These are phyloP conservation scores for Diadumene lineata DNA, from an alignment of 92 coral and sea anemone species.

Conservation along the genomic window DNA sequence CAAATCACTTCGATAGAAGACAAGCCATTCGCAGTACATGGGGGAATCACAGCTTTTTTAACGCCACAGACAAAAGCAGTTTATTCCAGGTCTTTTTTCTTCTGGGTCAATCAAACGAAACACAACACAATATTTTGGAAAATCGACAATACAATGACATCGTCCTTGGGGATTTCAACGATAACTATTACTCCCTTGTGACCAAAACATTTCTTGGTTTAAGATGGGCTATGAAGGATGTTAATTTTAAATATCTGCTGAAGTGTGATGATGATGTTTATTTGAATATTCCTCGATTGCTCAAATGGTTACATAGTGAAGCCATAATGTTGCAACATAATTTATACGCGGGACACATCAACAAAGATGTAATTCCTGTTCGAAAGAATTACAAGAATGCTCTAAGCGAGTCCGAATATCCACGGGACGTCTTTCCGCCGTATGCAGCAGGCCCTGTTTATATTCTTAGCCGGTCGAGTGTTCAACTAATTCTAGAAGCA, in stretches of 20 bases:
- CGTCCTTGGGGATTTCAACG: neutral
- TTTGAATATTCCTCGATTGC: neutral
- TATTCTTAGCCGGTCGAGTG: neutral
- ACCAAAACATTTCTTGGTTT: neutral
- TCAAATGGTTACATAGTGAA: neutral
- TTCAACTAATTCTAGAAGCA: neutral
- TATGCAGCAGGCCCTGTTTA: conserved; percentile 2
- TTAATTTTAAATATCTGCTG: neutral
- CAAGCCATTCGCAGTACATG: neutral
- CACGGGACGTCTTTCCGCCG: neutral
- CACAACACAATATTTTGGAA: neutral
- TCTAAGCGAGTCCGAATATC: neutral
- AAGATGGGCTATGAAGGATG: neutral
- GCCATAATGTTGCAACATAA: neutral
- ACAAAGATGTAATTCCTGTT: neutral
- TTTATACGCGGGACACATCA: neutral
- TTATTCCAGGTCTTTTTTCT: neutral
- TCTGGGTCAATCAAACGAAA: neutral
- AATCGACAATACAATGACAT: neutral
- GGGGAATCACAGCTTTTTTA: neutral
- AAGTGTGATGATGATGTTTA: conserved; percentile 3
- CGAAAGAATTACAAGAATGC: neutral
- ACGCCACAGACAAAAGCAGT: neutral
- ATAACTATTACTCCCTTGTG: neutral
- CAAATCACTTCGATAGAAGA: neutral